Base-by-base conservation (phyloP, 2,113 vertebrate genomes). In the Struthidea cinerea region DNA sequence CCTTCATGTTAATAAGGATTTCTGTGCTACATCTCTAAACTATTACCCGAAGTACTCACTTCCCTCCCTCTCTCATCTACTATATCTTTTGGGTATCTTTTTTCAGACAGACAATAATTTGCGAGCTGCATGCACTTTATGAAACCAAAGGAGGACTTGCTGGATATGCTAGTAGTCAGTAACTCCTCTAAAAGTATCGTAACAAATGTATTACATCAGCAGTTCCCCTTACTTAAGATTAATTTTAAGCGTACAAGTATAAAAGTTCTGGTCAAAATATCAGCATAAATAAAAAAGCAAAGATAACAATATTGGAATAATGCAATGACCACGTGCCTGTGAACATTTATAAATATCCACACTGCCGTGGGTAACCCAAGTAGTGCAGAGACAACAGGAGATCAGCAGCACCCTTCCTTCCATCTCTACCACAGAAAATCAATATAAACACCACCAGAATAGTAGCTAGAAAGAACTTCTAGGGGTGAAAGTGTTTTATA, bases 141-240 rank as follows among this genome's bases (percentile, higher is more conserved):
- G n/a, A 92, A 73, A 67, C 22, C 30, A 50, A 46, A 67, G 46
- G 35, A 70, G 6, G 23, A n/a, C 14, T 27, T 67, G 41, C 17
- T 32, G 7, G 17, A 57, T 35, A 73, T 7, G 5, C 7, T 18
- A 56, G 18, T 33, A 39, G 27, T 50, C 44, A 60, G 28, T 23
- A 83, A 13, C 19, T 71, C 37, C 17, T 74, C 44, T 41, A 17
- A 33, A 35, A 32, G 13, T 56, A 50, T 16, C 41, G 10, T 11
- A 13, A 50, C 0, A 1, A 75, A 47, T 3, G 1, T 26, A 44
- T 6, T 30, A 21, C 1, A 1, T 20, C 11, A 65, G 11, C 30
- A 67, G 4, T 17, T 27, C 7, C n/a, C 15, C 19, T 50, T 60
- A 21, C 27, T 18, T 12, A n/a, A n/a, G 16, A 28, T 57, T 61